Evolutionary conservation across 2,113 vertebrate species (phyloP), one percentile per base, ranked within the genome.

Genomic region (Paralichthys olivaceus): DNA sequence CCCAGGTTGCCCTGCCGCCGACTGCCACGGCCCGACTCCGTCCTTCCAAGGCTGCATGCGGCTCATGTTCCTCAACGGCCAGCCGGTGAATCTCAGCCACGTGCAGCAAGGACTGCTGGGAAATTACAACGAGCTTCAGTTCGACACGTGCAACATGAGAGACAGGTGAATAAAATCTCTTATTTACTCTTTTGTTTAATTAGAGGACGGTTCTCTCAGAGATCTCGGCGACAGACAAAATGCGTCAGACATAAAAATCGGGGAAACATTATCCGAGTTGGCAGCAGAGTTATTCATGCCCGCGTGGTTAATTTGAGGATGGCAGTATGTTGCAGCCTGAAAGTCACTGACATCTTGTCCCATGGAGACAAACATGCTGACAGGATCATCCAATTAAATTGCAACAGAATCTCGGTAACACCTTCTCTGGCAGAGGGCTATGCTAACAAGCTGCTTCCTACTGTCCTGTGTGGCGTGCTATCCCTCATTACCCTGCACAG

Each of bases 31-130:
- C 92, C 94, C 94, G 22, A 93, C 94, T 78, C 92, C 93, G 67
- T 94, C 94, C 87, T 99, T 99, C 93, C 98, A 98, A 95, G 98
- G 98, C 37, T 99, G 98, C 80, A 95, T 99, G 95, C 95, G 95
- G 65, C 96, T 98, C 93, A 95, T 99, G 83, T 94, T 94, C 92
- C 96, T 99, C 94, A 96, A 98, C 95, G 95, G 96, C 92, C 97
- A 97, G 90, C 96, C 95, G 51, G 93, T 96, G 84, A 95, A 98
- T 90, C 95, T 99, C 84, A 94, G 95, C 90, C 94, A 92, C 45
- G 95, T 99, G 77, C 97, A 98, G 92, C 96, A 97, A 93, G 96
- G 97, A 47, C 84, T 94, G 85, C 94, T 97, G 93, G 98, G 98
- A 94, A 96, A 94, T 90, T 97, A 96, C 89, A 96, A 96, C 78